Percentiles rank a stretch among this genome's conserved stretches.
Conservation (phyloP, 2,113 vertebrate genomes). For the Chloropsis hardwickii region DNA sequence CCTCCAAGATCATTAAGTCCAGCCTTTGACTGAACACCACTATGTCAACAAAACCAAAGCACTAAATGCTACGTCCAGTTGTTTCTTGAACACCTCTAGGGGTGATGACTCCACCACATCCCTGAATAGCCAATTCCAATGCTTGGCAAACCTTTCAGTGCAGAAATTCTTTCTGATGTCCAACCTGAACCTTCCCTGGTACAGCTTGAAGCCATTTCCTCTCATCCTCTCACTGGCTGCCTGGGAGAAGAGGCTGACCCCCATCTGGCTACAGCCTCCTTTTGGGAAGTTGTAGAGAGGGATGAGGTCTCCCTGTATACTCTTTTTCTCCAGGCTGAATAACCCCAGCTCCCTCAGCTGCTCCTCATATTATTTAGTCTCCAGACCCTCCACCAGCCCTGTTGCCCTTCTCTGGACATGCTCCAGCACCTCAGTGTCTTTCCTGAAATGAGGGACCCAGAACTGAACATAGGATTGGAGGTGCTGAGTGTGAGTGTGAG, state of each 20-base stretch:
- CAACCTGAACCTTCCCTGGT: too few species aligned
- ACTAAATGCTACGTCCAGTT: neutral
- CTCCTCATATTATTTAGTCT: neutral
- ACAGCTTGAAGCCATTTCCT: too few species aligned
- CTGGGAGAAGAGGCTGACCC: fast-evolving
- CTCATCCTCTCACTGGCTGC: neutral
- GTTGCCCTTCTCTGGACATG: neutral
- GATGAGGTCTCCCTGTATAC: neutral
- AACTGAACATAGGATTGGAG: fast-evolving
- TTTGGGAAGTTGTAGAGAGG: neutral
- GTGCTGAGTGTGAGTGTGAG: too few species aligned
- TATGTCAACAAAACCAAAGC: neutral
- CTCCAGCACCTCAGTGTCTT: neutral
- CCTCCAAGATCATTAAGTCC: neutral
- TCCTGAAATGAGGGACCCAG: neutral
- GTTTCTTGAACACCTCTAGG: neutral
- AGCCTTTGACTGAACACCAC: neutral
- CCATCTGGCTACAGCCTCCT: neutral
- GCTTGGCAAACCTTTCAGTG: neutral
- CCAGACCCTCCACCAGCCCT: neutral
- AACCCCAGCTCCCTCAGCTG: neutral
- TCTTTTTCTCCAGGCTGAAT: neutral
- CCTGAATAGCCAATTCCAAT: neutral
- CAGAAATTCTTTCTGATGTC: neutral
- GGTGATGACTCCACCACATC: fast-evolving